Base-by-base conservation (phyloP, 2,888 invertebrate species). In the Mesoligia furuncula region DNA sequence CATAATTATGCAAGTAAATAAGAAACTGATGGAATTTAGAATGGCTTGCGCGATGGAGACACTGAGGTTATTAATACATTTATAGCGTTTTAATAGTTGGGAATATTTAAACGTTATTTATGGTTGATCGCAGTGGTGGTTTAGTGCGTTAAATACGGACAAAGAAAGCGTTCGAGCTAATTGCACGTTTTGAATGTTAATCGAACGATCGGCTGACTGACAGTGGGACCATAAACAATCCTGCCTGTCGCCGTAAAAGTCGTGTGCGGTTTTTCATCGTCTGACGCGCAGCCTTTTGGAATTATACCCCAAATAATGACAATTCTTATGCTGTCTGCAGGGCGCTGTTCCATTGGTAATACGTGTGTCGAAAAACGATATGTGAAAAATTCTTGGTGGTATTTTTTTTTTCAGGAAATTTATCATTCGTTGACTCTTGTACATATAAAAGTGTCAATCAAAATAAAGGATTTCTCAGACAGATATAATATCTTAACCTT, bases 241-340 rank as follows among this genome's bases (percentile, higher is more conserved):
- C 86, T 85, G 89, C 86, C 93, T 92, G 94, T 94, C 94, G 91
- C 95, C 95, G 89, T 96, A 95, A 95, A 96, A 94, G 93, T 93
- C 94, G 91, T 92, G 94, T 95, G 95, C 91, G 95, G 95, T 95
- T 96, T 95, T 95, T 95, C 94, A 93, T 91, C 93, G 93, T 92
- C 93, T 91, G 93, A 91, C 92, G 91, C 90, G 91, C 89, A 87
- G 88, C 87, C 90, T 91, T 91, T 92, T 90, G 92, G 93, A 94
- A 94, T 94, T 92, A 93, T 95, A 92, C 90, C 92, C 93, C 90
- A 92, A 95, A 95, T 94, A 93, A 95, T 93, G 93, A 93, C 92
- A 92, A 93, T 93, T 92, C 92, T 90, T 91, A 87, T 88, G 88
- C 87, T 84, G 88, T 85, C 86, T 85, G 84, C 83, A 80, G 86